Percentiles rank a stretch among this genome's conserved stretches.
Evolutionary conservation across 37 sponge, comb jelly and placozoan species (phyloP).

Genomic region (Petrosia ficiformis): DNA sequence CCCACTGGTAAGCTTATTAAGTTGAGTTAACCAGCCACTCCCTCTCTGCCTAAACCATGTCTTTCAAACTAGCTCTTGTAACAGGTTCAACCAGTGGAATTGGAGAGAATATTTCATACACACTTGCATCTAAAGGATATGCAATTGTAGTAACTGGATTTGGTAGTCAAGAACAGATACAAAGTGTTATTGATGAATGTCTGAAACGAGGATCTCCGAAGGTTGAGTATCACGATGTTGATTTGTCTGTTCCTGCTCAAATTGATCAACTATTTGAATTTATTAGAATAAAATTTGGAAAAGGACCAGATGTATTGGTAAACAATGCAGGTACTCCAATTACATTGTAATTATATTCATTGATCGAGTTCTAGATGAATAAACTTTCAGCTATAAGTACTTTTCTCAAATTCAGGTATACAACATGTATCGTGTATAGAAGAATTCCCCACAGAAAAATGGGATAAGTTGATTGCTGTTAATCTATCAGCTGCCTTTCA

Average conservation of each 20-base stretch:
- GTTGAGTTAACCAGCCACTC: no score
- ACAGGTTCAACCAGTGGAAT: slow-evolving; percentile 83
- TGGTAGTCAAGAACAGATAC: slow-evolving; percentile 25
- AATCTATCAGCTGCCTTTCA: slow-evolving; percentile 76
- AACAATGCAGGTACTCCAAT: slow-evolving; percentile 88
- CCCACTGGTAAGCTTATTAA: no score
- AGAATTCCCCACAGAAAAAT: slow-evolving; percentile 62
- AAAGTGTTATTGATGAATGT: slow-evolving; percentile 19
- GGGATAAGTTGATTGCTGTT: slow-evolving; percentile 65
- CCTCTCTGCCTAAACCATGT: no score
- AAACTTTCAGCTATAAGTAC: no score
- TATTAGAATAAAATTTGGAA: slow-evolving; percentile 32
- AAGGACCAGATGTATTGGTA: slow-evolving; percentile 58
- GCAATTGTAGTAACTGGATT: slow-evolving; percentile 57
- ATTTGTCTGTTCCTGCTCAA: slow-evolving; percentile 49
- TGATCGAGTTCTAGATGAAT: not conserved
- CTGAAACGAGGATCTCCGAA: slow-evolving; percentile 8
- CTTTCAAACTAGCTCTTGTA: slow-evolving; percentile 58
- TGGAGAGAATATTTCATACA: slow-evolving; percentile 55
- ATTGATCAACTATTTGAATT: slow-evolving; percentile 43
- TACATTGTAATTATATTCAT: not conserved
- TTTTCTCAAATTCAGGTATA: slow-evolving; percentile 15
- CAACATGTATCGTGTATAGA: slow-evolving; percentile 78
- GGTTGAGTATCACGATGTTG: slow-evolving; percentile 50
- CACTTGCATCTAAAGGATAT: slow-evolving; percentile 31